Conservation (phyloP, 2,888 invertebrate species). For the Vanessa cardui region DNA sequence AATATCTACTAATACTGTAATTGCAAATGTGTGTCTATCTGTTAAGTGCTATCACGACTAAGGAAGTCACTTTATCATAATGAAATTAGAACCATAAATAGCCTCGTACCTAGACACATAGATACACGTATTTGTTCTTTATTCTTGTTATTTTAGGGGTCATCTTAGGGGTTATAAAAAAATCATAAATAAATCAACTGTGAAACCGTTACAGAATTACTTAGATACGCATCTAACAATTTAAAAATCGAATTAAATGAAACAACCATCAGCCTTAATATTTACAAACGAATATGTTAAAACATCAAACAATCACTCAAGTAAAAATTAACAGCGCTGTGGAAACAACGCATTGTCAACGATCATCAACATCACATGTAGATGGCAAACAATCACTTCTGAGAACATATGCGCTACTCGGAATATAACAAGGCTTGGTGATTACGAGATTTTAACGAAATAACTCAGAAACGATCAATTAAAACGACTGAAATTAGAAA, state of each 20-base stretch:
- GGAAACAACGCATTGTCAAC: slow-evolving; percentile 41
- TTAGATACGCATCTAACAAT: neutral
- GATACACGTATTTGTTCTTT: too few relatives aligned
- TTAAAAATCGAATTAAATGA: neutral
- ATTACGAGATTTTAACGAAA: slow-evolving; percentile 5
- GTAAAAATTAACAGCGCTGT: slow-evolving; percentile 34
- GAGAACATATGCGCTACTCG: slow-evolving; percentile 44
- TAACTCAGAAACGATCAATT: neutral
- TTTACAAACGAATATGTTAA: slow-evolving; percentile 7
- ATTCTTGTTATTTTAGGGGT: too few relatives aligned
- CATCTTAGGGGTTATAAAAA: too few relatives aligned
- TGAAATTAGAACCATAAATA: too few relatives aligned
- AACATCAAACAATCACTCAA: slow-evolving; percentile 18
- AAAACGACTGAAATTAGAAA: too few relatives aligned
- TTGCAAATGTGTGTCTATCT: too few relatives aligned
- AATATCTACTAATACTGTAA: too few relatives aligned
- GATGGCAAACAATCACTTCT: slow-evolving; percentile 54
- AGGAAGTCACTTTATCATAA: too few relatives aligned
- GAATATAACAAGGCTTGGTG: slow-evolving; percentile 23
- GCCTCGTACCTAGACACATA: too few relatives aligned
- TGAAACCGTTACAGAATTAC: too few relatives aligned
- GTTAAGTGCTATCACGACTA: too few relatives aligned
- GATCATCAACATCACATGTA: slow-evolving; percentile 46
- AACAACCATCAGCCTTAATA: neutral
- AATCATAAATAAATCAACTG: too few relatives aligned